A percentile compares a stretch with the other conserved stretches of the same genome.
These are phyloP conservation scores for Carassius carassius DNA, from an alignment of 2,113 vertebrate species.

Conservation along the genomic window DNA sequence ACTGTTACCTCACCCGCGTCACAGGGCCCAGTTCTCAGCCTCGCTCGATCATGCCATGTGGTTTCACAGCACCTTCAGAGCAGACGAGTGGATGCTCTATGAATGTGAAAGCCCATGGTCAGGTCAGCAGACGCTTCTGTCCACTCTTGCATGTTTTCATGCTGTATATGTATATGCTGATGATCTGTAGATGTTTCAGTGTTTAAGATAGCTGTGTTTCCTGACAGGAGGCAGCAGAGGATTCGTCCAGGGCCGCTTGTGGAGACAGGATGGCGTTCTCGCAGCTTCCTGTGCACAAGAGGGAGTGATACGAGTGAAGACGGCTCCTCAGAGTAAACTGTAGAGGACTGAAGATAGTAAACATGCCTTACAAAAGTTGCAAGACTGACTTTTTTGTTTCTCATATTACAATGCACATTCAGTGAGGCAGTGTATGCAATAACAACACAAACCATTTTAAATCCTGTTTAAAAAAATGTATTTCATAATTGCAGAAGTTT, in stretches of 20 bases:
- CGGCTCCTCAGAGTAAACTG: conserved; percentile 77
- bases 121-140: conserved; percentile 68
- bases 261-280: conserved; percentile 88
- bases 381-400: not conserved
- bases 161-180: not conserved
- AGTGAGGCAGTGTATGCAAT: not conserved
- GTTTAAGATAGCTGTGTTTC: not conserved
- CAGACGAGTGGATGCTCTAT: conserved; percentile 95
- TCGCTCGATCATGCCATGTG: conserved; percentile 97
- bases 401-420: not conserved
- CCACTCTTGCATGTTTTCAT: not conserved
- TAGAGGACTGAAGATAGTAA: conserved; percentile 60
- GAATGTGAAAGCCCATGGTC: conserved; percentile 96
- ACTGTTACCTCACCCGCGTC: conserved; percentile 76
- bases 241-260: conserved; percentile 87
- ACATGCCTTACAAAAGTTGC: not conserved
- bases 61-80: conserved; percentile 91
- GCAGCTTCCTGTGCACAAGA: conserved; percentile 91
- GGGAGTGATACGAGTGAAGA: conserved; percentile 82
- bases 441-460: too few relatives aligned
- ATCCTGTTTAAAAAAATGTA: not conserved
- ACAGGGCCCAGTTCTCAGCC: conserved; percentile 73
- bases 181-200: conserved; percentile 8
- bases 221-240: conserved; percentile 83
- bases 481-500: not conserved